These are phyloP conservation scores for Sebastes variabilis DNA, from an alignment of 2,797 vertebrate species.

Conservation along the genomic window DNA sequence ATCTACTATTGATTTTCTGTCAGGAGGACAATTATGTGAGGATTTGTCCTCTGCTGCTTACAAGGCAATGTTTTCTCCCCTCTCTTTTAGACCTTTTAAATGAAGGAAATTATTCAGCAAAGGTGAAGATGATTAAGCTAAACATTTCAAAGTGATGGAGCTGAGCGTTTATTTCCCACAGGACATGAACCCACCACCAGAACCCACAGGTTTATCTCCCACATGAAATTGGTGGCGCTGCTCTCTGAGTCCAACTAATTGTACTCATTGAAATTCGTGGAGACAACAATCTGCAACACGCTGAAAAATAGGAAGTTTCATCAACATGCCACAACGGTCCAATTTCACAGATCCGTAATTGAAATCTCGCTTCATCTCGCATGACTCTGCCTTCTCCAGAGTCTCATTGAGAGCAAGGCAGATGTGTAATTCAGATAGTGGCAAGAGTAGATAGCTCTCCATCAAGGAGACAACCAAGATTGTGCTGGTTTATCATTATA, in stretches of 20 bases:
- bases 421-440: neutral
- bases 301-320: neutral
- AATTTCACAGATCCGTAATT: slow-evolving; percentile 11
- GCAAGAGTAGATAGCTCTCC: neutral
- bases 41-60: neutral
- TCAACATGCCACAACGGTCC: neutral
- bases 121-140: neutral
- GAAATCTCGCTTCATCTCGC: neutral
- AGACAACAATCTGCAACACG: neutral
- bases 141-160: neutral
- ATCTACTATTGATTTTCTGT: neutral
- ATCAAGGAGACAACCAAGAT: neutral
- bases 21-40: neutral
- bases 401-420: neutral
- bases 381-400: neutral
- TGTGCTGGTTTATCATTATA: neutral
- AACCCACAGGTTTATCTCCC: slow-evolving; percentile 6
- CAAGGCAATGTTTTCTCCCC: neutral
- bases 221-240: neutral
- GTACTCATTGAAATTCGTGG: neutral
- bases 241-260: neutral
- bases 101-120: neutral
- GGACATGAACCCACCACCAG: neutral
- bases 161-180: slow-evolving; percentile 9
- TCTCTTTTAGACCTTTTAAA: neutral